phyloP scores from a whole-genome alignment of 1,140 invertebrate genomes.

The Dendroctonus ponderosae region DNA sequence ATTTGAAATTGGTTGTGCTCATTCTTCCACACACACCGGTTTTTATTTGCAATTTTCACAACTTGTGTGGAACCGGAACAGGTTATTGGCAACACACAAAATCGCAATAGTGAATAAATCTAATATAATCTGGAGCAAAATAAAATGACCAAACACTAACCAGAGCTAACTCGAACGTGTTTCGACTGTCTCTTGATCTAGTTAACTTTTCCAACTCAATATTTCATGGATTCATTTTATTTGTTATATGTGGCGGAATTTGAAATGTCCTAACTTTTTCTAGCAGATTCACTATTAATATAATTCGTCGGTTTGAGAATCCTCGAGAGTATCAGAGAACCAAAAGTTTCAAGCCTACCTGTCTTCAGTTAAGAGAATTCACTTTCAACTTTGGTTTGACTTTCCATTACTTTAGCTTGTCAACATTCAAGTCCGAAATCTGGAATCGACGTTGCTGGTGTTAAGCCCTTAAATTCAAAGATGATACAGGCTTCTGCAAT shows the following conservation, averaged over 20 bases:
- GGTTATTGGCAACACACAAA: too few relatives aligned
- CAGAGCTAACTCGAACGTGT: too few relatives aligned
- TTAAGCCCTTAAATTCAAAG: too few relatives aligned
- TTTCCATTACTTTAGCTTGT: constrained; percentile 3
- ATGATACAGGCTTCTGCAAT: too few relatives aligned
- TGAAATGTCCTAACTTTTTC: background rate
- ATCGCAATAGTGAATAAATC: too few relatives aligned
- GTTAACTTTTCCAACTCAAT: too few relatives aligned
- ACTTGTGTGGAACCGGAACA: too few relatives aligned
- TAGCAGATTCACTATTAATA: background rate
- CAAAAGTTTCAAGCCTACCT: constrained; percentile 17
- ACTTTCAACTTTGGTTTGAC: constrained; percentile 14
- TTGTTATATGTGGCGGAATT: background rate
- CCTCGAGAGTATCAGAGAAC: constrained; percentile 4
- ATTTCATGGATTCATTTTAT: too few relatives aligned
- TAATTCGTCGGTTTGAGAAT: constrained; percentile 8
- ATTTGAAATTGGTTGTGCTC: constrained; percentile 1
- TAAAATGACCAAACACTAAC: background rate
- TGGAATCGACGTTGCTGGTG: too few relatives aligned
- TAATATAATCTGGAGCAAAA: background rate
- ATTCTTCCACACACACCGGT: too few relatives aligned
- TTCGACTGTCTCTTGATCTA: too few relatives aligned
- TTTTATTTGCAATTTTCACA: too few relatives aligned
- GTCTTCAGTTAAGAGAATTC: constrained; percentile 14
- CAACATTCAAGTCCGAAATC: background rate